Percentiles rank a stretch among this genome's conserved stretches.
phyloP scores from a whole-genome alignment of 2,113 vertebrate species.

The Menidia beryllina region DNA sequence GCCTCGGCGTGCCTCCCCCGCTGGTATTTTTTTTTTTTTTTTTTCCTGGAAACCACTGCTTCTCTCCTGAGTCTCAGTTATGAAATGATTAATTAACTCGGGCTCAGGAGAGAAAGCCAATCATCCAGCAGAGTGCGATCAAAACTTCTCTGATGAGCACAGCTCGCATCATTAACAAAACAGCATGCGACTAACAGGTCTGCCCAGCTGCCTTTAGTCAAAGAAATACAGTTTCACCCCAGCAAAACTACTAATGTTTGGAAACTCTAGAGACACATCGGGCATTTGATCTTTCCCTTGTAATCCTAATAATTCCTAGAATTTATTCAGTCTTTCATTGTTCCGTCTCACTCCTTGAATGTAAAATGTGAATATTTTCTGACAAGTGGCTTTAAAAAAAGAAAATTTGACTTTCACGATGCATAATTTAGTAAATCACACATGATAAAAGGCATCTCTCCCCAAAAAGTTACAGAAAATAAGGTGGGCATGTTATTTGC shows the following conservation, averaged over 20 bases:
- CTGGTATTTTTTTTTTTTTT: neutral
- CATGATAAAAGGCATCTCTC: constrained; percentile 24
- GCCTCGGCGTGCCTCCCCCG: no score
- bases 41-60: constrained; percentile 9
- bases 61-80: constrained; percentile 7
- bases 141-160: neutral
- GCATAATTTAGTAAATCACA: constrained; percentile 26
- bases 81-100: constrained; percentile 16
- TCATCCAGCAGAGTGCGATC: neutral
- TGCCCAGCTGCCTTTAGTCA: neutral
- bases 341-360: neutral
- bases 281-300: no score
- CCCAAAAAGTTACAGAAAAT: neutral
- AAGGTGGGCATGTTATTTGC: no score
- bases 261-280: no score
- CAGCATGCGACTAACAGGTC: neutral
- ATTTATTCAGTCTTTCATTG: neutral
- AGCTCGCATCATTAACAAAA: neutral
- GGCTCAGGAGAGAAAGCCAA: neutral
- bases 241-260: neutral
- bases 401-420: constrained; percentile 12
- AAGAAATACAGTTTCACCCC: neutral
- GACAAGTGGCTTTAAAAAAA: neutral
- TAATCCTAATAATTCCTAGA: no score
- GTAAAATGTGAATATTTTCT: neutral